Conservation (phyloP, 2,113 vertebrate species). For the Bubo blakistoni region DNA sequence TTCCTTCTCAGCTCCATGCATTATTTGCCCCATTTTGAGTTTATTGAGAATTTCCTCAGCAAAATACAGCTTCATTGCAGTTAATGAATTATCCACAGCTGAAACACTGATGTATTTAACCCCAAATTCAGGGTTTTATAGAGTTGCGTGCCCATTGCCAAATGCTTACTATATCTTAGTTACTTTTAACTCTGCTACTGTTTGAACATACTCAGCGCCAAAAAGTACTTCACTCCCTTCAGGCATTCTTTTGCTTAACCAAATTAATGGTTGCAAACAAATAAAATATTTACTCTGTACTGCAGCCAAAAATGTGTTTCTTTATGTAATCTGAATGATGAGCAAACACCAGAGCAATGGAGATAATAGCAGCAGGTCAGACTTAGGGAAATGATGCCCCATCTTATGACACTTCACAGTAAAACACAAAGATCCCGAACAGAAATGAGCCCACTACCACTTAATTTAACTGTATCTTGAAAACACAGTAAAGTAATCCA, state of each 20-base stretch:
- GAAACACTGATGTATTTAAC: neutral
- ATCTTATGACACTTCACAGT: neutral
- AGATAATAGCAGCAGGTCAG: neutral
- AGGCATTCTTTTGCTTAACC: neutral
- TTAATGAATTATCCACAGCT: neutral
- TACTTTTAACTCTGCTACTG: neutral
- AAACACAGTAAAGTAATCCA: neutral
- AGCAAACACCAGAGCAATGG: neutral
- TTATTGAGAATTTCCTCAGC: neutral
- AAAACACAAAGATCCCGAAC: neutral
- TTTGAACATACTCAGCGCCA: neutral
- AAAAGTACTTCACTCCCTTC: neutral
- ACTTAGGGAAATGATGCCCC: neutral
- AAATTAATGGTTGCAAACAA: constrained; percentile 4
- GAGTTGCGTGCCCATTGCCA: neutral
- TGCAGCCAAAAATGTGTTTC: neutral
- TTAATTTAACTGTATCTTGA: neutral
- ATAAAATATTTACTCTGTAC: neutral
- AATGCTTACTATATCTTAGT: neutral
- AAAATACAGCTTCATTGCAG: neutral
- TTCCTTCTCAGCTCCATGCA: neutral
- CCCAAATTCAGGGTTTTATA: fast-evolving
- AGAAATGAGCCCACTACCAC: neutral
- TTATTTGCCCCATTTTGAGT: neutral
- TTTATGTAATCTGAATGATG: neutral